Base-by-base conservation (phyloP, 2,888 invertebrate genomes). In the Drosophila helvetica region DNA sequence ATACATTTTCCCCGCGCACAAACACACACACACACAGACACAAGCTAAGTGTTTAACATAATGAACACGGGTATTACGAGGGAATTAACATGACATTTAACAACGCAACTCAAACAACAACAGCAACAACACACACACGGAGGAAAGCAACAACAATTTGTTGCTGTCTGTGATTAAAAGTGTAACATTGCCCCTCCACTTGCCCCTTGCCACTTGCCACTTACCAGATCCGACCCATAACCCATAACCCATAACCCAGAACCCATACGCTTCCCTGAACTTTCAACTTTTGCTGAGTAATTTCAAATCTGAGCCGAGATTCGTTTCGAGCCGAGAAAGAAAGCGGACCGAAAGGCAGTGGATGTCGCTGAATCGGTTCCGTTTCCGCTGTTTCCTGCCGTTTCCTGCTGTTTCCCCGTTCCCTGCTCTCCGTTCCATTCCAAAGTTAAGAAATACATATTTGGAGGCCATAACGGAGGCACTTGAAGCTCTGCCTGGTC, bases 61-160 rank as follows among this genome's bases (percentile, higher is more conserved):
- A 88, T 86, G 87, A 86, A 88, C 76, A 86, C 68, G 87, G 77
- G 87, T 79, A 84, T 81, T 86, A 84, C 78, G 67, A 71, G 70
- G 70, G 78, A 74, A 81, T 87, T 81, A 88, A 88, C 87, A 88
- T 81, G 87, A 75, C 88, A 86, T 78, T 84, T 78, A 86, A 86
- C 84, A 79, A 85, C 73, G 65, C 53, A 45, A 73, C 71, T 57
- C 65, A 57, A 59, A 66, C 75, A 64, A 58, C 56, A 62, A 33
- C 56, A 46, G 43, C 53, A 54, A 43, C 57, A 56, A 74, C 67
- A 63, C 17, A 27, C 19, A 52, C 53, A 57, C 19, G 3, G 19
- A 2, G 22, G 5, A 51, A 47, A 58, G 51, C 59, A 61, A 53
- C 61, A 55, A 73, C 66, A 62, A 48, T 50, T 68, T 74, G 57